Evolutionary conservation across 1,140 invertebrate species (phyloP).

Genomic region (Phortica variegata): DNA sequence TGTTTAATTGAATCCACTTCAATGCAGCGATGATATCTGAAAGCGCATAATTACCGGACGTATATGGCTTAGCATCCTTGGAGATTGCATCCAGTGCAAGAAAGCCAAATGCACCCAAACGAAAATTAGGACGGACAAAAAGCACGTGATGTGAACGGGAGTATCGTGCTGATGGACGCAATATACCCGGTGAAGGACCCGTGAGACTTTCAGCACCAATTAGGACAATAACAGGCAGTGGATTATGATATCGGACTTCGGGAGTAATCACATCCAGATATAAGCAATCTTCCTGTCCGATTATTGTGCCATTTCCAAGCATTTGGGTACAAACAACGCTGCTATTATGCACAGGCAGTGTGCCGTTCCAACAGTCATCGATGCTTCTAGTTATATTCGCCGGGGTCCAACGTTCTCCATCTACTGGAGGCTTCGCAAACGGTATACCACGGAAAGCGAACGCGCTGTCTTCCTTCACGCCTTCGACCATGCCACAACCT

Average conservation of each 20-base stretch:
- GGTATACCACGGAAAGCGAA: constrained; percentile 83
- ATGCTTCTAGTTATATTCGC: constrained; percentile 68
- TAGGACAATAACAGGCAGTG: constrained; percentile 77
- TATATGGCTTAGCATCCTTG: constrained; percentile 67
- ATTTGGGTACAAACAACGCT: constrained; percentile 69
- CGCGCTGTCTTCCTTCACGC: constrained; percentile 71
- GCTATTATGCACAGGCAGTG: constrained; percentile 67
- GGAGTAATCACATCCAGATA: constrained; percentile 78
- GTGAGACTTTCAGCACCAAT: constrained; percentile 75
- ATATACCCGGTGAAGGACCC: constrained; percentile 69
- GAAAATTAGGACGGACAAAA: constrained; percentile 80
- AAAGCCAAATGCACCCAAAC: constrained; percentile 77
- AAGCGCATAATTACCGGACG: constrained; percentile 82
- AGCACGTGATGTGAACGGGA: constrained; percentile 75
- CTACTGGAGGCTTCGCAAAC: constrained; percentile 76
- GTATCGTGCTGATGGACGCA: constrained; percentile 67
- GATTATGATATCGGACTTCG: constrained; percentile 70
- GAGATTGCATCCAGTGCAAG: constrained; percentile 70
- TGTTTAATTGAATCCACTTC: constrained; percentile 79
- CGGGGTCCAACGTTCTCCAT: constrained; percentile 69
- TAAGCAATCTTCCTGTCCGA: constrained; percentile 77
- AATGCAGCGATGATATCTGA: constrained; percentile 77
- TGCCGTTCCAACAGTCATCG: constrained; percentile 79
- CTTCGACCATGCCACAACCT: constrained; percentile 76
- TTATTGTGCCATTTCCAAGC: constrained; percentile 64